Evolutionary conservation across 1,140 invertebrate genomes (phyloP), one percentile per base, ranked within the genome.

Genomic region (Drosophila navojoa): DNA sequence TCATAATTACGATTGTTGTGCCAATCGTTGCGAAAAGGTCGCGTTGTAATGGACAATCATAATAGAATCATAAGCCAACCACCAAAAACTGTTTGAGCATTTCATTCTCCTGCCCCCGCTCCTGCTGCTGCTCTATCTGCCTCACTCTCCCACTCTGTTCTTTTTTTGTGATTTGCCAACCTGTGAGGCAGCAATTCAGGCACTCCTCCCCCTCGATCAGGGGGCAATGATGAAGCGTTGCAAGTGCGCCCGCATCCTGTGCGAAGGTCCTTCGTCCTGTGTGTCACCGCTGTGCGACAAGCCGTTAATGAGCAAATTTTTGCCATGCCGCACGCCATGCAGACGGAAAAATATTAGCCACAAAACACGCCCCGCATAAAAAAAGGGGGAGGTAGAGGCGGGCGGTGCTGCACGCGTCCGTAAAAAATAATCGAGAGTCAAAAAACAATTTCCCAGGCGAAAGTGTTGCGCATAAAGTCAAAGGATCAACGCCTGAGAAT

Each of bases 271-370:
- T 54, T 35, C 25, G 53, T 32, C 27, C 44, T 54, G 42, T 42
- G 44, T 63, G 44, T 50, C 76, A 52, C 61, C 38, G 63, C 66
- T 69, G 52, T 63, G 74, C 73, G 74, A 77, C 79, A 79, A 71
- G 82, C 77, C 82, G 74, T 82, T 89, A 89, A 89, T 89, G 84
- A 89, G 79, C 72, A 73, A 73, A 84, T 77, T 87, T 38, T 77
- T 57, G 81, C 63, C 77, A 68, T 72, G 72, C 62, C 71, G 55
- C 77, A 15, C 72, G 79, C 77, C 61, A 49, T 42, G n/a, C 64
- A 71, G 76, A 67, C 84, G 81, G 84, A 77, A 89, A 81, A 89
- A 89, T 89, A 89, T 89, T 89, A 89, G 84, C 84, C 84, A 72
- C 84, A 87, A 74, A 81, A 79, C 84, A 89, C 79, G 84, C 84